Conservation (phyloP, 2,888 invertebrate genomes). For the Dilophus febrilis region DNA sequence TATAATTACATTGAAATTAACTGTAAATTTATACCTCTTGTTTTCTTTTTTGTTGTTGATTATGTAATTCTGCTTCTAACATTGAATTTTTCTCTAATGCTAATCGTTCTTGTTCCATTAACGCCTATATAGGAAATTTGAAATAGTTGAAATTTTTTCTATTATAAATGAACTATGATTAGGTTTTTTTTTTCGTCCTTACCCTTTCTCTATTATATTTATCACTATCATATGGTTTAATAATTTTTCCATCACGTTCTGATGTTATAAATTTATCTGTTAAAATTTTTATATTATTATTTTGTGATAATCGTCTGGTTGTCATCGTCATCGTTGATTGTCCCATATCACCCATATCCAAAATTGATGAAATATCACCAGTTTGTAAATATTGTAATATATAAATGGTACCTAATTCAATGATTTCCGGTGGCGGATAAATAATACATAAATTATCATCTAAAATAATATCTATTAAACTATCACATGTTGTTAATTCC, state of each 20-base stretch:
- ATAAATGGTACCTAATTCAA: slow-evolving; percentile 38
- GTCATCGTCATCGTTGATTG: not conserved
- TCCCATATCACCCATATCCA: not conserved
- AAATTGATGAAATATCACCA: slow-evolving; percentile 23
- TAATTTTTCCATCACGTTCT: not conserved
- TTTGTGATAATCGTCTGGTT: no score
- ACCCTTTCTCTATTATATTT: slow-evolving; percentile 6
- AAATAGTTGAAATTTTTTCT: no score
- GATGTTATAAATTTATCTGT: not conserved
- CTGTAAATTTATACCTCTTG: slow-evolving; percentile 11
- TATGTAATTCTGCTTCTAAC: slow-evolving; percentile 7
- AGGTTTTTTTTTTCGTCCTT: no score
- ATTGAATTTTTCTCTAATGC: slow-evolving; percentile 6
- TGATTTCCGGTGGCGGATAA: slow-evolving; percentile 47
- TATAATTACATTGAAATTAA: slow-evolving; percentile 5
- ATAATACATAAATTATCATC: slow-evolving; percentile 42
- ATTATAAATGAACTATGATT: no score
- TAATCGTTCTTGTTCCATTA: slow-evolving; percentile 7
- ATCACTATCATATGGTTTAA: not conserved
- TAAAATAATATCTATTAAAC: slow-evolving; percentile 41
- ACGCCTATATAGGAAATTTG: no score
- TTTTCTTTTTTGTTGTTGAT: slow-evolving; percentile 14
- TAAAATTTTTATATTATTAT: not conserved
- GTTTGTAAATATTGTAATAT: slow-evolving; percentile 47
- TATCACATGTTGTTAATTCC: slow-evolving; percentile 45